Percentiles rank a stretch among this genome's conserved stretches.
Evolutionary conservation across 1,140 invertebrate species (phyloP).

Genomic region (Mamestra configurata): DNA sequence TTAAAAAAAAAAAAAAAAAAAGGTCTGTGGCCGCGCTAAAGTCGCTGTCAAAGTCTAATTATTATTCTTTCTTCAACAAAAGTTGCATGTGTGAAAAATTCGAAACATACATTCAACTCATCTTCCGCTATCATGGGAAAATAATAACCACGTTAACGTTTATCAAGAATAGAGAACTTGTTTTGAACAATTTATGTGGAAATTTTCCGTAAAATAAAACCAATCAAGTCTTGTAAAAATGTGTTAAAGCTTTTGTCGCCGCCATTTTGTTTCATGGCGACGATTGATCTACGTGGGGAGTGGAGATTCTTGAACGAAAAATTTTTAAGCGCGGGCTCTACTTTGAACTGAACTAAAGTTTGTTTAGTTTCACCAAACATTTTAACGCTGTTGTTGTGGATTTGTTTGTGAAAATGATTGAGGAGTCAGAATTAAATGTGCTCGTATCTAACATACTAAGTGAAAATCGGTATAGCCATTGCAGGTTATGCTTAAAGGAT

Average conservation of each 20-base stretch:
- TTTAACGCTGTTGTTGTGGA: neutral
- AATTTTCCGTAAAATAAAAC: neutral
- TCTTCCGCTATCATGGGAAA: no score
- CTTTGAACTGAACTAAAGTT: constrained; percentile 45
- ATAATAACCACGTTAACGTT: no score
- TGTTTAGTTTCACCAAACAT: neutral
- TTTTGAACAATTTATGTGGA: no score
- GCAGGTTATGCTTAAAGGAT: constrained; percentile 79
- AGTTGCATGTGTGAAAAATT: no score
- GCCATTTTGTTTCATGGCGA: constrained; percentile 50
- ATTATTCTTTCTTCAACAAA: no score
- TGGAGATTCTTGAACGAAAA: constrained; percentile 77
- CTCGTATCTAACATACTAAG: constrained; percentile 75
- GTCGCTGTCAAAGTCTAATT: no score
- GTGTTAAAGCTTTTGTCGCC: neutral
- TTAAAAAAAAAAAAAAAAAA: no score
- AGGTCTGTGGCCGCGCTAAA: no score
- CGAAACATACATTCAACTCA: no score
- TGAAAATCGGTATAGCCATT: constrained; percentile 73
- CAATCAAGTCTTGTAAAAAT: neutral
- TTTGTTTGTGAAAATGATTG: constrained; percentile 57
- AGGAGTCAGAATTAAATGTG: constrained; percentile 65
- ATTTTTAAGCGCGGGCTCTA: constrained; percentile 67
- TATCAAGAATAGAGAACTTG: no score
- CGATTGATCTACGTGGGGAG: constrained; percentile 14